These are phyloP conservation scores for Tetheella fluctuosa DNA, from an alignment of 2,888 invertebrate species.

Conservation along the genomic window DNA sequence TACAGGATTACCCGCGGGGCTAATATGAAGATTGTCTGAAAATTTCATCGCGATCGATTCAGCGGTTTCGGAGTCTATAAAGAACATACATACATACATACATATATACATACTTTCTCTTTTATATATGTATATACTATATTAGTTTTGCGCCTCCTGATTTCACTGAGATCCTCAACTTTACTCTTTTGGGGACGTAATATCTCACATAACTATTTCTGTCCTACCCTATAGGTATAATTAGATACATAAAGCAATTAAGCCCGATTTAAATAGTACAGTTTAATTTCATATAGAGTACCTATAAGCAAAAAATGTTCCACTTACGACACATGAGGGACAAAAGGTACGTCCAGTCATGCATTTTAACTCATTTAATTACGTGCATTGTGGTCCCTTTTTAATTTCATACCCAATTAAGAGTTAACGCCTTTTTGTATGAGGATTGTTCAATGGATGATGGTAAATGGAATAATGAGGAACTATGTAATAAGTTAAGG, in stretches of 20 bases:
- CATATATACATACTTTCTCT: too few species aligned
- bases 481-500: not conserved
- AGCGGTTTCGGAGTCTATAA: too few species aligned
- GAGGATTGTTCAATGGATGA: not conserved
- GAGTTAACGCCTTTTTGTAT: slow-evolving; percentile 1
- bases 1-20: too few species aligned
- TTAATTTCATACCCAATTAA: slow-evolving; percentile 29
- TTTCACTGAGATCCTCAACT: too few species aligned
- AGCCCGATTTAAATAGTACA: slow-evolving; percentile 13
- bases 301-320: slow-evolving; percentile 26
- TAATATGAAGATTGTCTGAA: too few species aligned
- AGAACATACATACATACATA: too few species aligned
- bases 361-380: slow-evolving; percentile 42
- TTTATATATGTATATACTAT: too few species aligned
- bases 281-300: slow-evolving; percentile 25
- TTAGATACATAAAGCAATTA: not conserved
- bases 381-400: slow-evolving; percentile 37
- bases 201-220: too few species aligned
- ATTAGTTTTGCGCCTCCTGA: too few species aligned
- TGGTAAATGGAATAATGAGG: not conserved
- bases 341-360: slow-evolving; percentile 28
- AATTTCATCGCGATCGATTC: too few species aligned
- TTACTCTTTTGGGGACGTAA: too few species aligned
- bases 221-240: too few species aligned
- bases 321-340: slow-evolving; percentile 14